Evolutionary conservation across 2,888 invertebrate genomes (phyloP).

Genomic region (Acanthococcus lagerstroemiae): DNA sequence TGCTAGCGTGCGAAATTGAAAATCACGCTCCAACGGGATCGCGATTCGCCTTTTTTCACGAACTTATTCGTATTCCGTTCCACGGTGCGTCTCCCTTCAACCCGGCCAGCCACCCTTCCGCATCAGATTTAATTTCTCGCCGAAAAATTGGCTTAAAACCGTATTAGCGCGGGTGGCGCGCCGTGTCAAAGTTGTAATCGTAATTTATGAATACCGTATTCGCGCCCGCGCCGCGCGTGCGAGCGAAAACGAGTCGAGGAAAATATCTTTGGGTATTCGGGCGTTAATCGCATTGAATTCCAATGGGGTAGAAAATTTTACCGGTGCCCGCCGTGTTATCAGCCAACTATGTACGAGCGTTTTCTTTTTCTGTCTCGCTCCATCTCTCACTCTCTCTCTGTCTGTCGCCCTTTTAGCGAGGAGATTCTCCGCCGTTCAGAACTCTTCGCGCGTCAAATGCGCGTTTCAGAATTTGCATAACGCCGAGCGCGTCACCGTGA

Average conservation of each 20-base stretch:
- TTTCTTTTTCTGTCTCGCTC: not conserved
- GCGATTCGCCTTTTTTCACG: too few relatives aligned
- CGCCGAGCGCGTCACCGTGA: too few relatives aligned
- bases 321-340: conserved; percentile 20
- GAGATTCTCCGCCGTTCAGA: conserved; percentile 2
- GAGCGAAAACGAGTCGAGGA: too few relatives aligned
- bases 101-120: too few relatives aligned
- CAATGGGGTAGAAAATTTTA: conserved; percentile 48
- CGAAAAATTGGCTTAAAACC: conserved; percentile 2
- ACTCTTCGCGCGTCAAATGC: conserved; percentile 12
- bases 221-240: too few relatives aligned
- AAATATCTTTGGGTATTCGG: conserved; percentile 38
- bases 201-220: too few relatives aligned
- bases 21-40: too few relatives aligned
- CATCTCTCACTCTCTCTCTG: not conserved
- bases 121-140: too few relatives aligned
- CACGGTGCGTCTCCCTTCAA: too few relatives aligned
- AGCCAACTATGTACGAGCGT: conserved; percentile 1
- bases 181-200: not conserved
- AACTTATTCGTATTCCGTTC: too few relatives aligned
- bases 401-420: not conserved
- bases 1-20: too few relatives aligned
- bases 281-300: conserved; percentile 45
- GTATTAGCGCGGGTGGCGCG: conserved; percentile 11
- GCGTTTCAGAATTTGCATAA: too few relatives aligned